Conservation (phyloP, 2,113 vertebrate species). For the Chrysochloris asiatica region DNA sequence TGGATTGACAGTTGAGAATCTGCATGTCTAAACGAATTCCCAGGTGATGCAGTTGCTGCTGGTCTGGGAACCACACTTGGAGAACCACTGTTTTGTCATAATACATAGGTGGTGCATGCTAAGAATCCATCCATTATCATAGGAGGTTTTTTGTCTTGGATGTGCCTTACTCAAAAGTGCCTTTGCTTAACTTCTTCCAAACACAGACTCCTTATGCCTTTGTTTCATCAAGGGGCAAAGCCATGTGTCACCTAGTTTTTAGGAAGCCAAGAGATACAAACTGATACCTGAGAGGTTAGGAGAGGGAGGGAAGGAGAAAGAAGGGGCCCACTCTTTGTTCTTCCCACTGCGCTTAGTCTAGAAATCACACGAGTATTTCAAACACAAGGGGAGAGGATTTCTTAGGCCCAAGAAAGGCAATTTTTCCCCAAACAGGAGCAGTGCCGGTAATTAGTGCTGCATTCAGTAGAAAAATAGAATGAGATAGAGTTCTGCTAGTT, state of each 20-base stretch:
- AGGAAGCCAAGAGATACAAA: background rate
- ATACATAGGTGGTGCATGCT: background rate
- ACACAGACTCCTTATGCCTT: background rate
- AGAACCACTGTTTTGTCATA: background rate
- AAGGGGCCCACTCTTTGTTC: background rate
- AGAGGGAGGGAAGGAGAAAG: background rate
- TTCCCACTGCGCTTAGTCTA: background rate
- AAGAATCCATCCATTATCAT: background rate
- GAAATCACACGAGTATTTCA: background rate
- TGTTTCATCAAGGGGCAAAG: background rate
- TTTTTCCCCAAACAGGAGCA: background rate
- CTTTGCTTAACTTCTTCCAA: background rate
- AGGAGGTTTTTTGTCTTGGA: background rate
- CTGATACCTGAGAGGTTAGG: background rate
- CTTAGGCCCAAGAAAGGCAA: background rate
- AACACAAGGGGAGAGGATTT: background rate
- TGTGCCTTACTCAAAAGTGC: background rate
- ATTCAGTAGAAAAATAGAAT: background rate
- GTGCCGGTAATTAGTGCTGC: background rate
- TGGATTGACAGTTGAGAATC: background rate
- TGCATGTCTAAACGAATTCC: background rate
- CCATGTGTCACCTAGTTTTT: background rate
- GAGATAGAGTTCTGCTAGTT: background rate
- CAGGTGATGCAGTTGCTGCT: background rate
- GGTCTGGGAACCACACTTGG: background rate